Percentiles rank a stretch among this genome's conserved stretches.
These are phyloP conservation scores for Campoletis raptor DNA, from an alignment of 2,888 invertebrate species.

Conservation along the genomic window DNA sequence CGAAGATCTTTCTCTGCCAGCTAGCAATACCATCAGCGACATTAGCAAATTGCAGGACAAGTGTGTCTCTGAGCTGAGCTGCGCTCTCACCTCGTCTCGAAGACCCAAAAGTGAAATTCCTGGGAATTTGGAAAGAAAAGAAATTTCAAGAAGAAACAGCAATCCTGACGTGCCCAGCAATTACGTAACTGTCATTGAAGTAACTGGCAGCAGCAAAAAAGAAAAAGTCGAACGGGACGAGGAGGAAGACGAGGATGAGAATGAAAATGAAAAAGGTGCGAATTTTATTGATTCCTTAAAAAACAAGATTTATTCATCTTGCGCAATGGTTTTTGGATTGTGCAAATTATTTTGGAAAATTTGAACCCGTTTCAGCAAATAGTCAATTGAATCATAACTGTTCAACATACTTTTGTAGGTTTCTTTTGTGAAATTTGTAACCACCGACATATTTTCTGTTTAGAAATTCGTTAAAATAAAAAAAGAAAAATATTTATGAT, in stretches of 20 bases:
- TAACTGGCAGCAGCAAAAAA: conserved; percentile 88
- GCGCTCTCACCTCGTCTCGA: conserved; percentile 80
- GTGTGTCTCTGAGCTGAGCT: conserved; percentile 84
- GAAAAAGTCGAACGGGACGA: conserved; percentile 85
- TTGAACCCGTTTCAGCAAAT: background rate
- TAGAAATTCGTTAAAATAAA: background rate
- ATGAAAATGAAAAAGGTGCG: conserved; percentile 60
- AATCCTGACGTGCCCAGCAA: conserved; percentile 86
- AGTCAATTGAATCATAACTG: background rate
- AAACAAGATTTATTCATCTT: background rate
- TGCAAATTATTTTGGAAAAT: background rate
- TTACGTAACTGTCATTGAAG: conserved; percentile 95
- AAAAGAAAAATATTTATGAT: too few relatives aligned
- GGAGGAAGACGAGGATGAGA: conserved; percentile 83
- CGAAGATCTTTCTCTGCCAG: conserved; percentile 71
- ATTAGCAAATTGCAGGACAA: conserved; percentile 84
- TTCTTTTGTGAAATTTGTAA: background rate
- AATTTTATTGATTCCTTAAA: background rate
- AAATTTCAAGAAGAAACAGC: conserved; percentile 81
- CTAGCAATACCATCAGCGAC: conserved; percentile 76
- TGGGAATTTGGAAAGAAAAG: conserved; percentile 80
- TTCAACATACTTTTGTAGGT: background rate
- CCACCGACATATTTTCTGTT: background rate
- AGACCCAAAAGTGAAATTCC: conserved; percentile 84
- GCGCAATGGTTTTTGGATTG: background rate